Percentiles rank a stretch among this genome's conserved stretches.
phyloP scores from a whole-genome alignment of 2,797 vertebrate genomes.

The Crocidura indochinensis region DNA sequence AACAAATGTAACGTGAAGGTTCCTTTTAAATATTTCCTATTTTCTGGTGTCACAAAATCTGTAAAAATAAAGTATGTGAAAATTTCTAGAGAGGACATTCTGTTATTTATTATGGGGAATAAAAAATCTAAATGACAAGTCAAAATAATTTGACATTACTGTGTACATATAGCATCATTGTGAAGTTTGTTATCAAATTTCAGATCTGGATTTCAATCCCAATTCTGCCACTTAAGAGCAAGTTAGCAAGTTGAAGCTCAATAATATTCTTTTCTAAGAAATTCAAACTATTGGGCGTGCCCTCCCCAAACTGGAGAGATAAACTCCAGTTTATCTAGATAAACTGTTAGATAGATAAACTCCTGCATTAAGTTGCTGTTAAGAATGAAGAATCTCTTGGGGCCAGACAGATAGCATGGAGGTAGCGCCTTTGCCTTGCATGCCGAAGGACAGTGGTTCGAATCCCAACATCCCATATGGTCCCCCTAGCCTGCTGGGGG shows the following conservation, averaged over 20 bases:
- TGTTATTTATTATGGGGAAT: neutral
- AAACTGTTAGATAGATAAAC: neutral
- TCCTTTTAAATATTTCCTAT: slow-evolving; percentile 52
- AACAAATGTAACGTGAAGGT: slow-evolving; percentile 20
- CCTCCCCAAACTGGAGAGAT: too few species aligned
- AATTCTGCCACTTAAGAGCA: slow-evolving; percentile 23
- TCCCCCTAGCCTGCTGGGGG: too few species aligned
- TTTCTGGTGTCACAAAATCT: slow-evolving; percentile 27
- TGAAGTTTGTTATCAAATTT: neutral
- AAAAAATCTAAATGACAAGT: neutral
- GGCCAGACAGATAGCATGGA: too few species aligned
- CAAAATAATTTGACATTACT: slow-evolving; percentile 17
- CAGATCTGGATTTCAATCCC: slow-evolving; percentile 35
- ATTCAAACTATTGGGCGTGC: neutral
- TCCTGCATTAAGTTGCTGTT: neutral
- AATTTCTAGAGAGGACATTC: neutral
- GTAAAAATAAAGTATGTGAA: slow-evolving; percentile 46
- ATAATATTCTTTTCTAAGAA: neutral
- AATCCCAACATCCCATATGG: too few species aligned
- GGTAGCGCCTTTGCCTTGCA: too few species aligned
- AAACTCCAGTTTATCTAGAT: too few species aligned
- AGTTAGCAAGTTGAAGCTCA: slow-evolving; percentile 31
- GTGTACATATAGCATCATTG: neutral
- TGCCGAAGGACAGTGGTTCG: too few species aligned
- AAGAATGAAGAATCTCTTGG: neutral